Evolutionary conservation across 2,888 invertebrate species (phyloP).

Genomic region (Archips xylosteana): DNA sequence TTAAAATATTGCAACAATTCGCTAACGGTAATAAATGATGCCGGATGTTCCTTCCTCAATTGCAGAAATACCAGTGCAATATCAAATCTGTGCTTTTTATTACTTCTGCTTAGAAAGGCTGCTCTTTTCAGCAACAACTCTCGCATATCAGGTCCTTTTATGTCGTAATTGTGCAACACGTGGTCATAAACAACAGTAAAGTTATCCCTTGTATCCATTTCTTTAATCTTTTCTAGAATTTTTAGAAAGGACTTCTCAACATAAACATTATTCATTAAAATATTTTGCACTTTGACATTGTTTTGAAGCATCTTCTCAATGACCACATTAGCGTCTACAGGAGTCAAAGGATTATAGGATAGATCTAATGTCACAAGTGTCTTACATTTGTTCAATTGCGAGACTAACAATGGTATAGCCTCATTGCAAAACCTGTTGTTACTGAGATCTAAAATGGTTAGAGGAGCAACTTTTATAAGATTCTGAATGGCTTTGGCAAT

Average conservation of each 20-base stretch:
- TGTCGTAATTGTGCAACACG: slow-evolving; percentile 52
- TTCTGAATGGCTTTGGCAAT: slow-evolving; percentile 51
- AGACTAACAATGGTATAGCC: slow-evolving; percentile 48
- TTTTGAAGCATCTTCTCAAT: slow-evolving; percentile 53
- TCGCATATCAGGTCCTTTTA: slow-evolving; percentile 53
- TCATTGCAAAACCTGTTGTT: slow-evolving; percentile 56
- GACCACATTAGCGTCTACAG: slow-evolving; percentile 50
- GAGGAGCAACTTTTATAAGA: slow-evolving; percentile 49
- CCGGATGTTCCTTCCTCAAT: slow-evolving; percentile 44
- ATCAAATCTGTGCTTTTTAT: slow-evolving; percentile 49
- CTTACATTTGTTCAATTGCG: slow-evolving; percentile 50
- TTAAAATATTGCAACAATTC: slow-evolving; percentile 43
- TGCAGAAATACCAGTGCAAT: slow-evolving; percentile 52
- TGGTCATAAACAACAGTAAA: slow-evolving; percentile 52
- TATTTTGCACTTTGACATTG: slow-evolving; percentile 53
- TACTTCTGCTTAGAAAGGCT: slow-evolving; percentile 50
- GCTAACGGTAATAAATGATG: slow-evolving; percentile 45
- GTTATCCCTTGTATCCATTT: slow-evolving; percentile 52
- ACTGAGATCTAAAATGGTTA: slow-evolving; percentile 55
- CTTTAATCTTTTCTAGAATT: slow-evolving; percentile 50
- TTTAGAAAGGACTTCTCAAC: slow-evolving; percentile 54
- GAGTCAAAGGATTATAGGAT: slow-evolving; percentile 59
- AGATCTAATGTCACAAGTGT: slow-evolving; percentile 55
- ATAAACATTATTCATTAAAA: slow-evolving; percentile 54
- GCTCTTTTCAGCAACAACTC: slow-evolving; percentile 55